Base-by-base conservation (phyloP, 2,797 vertebrate genomes). In the Artibeus lituratus region DNA sequence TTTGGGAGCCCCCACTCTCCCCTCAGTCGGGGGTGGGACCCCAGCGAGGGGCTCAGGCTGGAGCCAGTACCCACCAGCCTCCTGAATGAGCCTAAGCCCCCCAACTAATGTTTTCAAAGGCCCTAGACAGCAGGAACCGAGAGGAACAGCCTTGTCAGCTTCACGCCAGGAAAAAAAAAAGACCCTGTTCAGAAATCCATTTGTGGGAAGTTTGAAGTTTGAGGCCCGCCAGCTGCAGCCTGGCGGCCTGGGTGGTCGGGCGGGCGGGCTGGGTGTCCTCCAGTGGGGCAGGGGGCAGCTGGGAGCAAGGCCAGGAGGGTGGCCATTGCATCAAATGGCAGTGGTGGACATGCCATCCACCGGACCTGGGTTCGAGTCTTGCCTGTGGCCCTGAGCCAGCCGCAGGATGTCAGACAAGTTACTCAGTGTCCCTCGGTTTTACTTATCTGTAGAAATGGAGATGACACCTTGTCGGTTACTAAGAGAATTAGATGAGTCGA, bases 171-270 rank as follows among this genome's bases (percentile, higher is more conserved):
- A 26, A 62, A 73, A 92, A 3, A 94, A 95, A 97, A 97, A 97
- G 70, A 87, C 96, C 10, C 82, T 88, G 78, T 92, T 97, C 83
- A 87, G 94, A 98, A 98, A 98, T 97, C 97, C 94, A 83, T 96
- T 96, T 97, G 97, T 44, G 95, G 96, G 93, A 95, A 97, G 98
- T 95, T 97, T 95, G 93, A 93, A 97, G 97, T 97, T 74, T 98
- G 98, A 98, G 85, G 94, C 88, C 87, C 94, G 70, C 42, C 97
- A 98, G 97, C 98, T 98, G 98, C 96, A 96, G 96, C 82, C 82
- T 94, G 94, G 57, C 97, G 82, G 70, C 87, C 86, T 97, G 97
- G 97, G 98, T 98, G 97, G 97, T 95, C 94, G 55, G 96, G 94
- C 10, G 51, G 91, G 89, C 94, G 95, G 97, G 94, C 83, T 4